Conservation (phyloP, 2,797 vertebrate species). For the Fratercula arctica region DNA sequence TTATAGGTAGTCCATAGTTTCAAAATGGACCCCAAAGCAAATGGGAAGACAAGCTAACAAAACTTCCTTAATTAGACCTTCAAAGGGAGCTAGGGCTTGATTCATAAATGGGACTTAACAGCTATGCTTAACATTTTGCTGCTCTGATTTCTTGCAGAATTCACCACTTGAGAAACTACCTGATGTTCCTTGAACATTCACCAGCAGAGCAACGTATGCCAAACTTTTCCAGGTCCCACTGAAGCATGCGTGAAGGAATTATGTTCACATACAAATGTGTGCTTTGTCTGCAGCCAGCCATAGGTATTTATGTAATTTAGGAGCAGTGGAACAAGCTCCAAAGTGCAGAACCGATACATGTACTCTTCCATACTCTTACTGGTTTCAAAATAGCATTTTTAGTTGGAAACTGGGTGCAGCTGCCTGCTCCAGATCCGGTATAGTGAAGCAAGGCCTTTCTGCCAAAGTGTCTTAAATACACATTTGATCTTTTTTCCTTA, state of each 20-base stretch:
- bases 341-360: not conserved
- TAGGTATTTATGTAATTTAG: not conserved
- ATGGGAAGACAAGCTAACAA: not conserved
- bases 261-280: not conserved
- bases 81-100: not conserved
- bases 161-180: not conserved
- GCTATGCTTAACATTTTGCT: not conserved
- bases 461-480: not conserved
- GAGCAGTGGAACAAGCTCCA: not conserved
- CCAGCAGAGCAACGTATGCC: not conserved
- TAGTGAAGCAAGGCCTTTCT: not conserved
- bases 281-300: not conserved
- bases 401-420: not conserved
- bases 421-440: not conserved
- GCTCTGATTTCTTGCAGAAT: not conserved
- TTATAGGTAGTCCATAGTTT: not conserved
- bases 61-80: not conserved
- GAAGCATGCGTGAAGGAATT: not conserved
- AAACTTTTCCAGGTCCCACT: not conserved
- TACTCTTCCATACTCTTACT: not conserved
- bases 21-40: not conserved
- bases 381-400: not conserved
- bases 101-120: not conserved
- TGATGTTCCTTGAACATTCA: not conserved
- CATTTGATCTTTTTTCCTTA: not conserved